A percentile compares a stretch with the other conserved stretches of the same genome.
Conservation (phyloP, 2,113 vertebrate genomes). For the Hemiscyllium ocellatum region DNA sequence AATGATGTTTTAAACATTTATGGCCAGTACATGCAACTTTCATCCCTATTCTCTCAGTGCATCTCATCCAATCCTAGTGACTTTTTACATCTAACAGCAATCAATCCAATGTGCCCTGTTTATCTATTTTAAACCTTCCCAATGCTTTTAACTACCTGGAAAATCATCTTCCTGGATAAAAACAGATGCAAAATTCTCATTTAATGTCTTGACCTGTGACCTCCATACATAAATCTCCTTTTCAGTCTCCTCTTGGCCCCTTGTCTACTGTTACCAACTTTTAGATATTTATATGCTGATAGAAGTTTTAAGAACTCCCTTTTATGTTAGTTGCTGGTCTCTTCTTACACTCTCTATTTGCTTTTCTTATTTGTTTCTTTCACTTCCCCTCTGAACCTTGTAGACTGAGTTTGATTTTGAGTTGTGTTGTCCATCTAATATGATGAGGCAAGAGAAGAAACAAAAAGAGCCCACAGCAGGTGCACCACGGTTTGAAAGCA, state of each 20-base stretch:
- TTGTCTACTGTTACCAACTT: not conserved
- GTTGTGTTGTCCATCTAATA: no score
- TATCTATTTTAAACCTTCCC: not conserved
- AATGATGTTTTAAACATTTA: not conserved
- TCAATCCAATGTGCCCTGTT: not conserved
- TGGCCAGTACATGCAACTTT: not conserved
- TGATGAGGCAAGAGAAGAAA: not conserved
- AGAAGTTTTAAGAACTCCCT: not conserved
- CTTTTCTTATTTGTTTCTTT: not conserved
- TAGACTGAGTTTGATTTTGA: not conserved
- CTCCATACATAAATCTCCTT: not conserved
- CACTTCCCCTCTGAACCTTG: not conserved
- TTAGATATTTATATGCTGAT: not conserved
- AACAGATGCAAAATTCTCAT: not conserved
- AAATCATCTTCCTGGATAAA: not conserved
- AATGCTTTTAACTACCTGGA: no score
- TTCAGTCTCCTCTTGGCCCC: not conserved
- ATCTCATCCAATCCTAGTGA: not conserved
- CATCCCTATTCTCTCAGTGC: not conserved
- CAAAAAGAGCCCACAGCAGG: not conserved
- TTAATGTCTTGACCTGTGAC: no score
- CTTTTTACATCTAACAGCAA: not conserved
- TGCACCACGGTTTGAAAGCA: not conserved
- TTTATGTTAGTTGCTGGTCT: not conserved
- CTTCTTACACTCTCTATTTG: not conserved